These are phyloP conservation scores for Chymomyza fuscimana DNA, from an alignment of 2,888 invertebrate species.

Conservation along the genomic window DNA sequence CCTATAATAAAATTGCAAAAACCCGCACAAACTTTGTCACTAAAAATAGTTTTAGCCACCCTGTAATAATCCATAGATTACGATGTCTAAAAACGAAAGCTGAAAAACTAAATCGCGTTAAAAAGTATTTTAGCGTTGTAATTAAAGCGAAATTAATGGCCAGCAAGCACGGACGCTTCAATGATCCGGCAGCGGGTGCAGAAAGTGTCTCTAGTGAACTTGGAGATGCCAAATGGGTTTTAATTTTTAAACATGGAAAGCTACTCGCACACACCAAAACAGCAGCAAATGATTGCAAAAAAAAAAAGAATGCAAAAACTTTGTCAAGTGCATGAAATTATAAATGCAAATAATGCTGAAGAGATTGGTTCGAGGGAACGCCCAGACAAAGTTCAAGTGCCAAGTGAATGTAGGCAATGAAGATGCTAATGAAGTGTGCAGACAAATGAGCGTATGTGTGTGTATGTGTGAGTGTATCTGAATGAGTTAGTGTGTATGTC, in stretches of 20 bases:
- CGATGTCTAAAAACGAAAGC: slow-evolving; percentile 42
- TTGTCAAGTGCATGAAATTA: slow-evolving; percentile 11
- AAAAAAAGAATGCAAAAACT: neutral
- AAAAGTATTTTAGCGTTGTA: slow-evolving; percentile 46
- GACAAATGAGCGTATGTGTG: neutral
- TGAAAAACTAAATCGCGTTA: slow-evolving; percentile 12
- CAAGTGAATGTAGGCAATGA: slow-evolving; percentile 55
- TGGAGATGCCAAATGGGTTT: neutral
- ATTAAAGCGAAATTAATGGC: slow-evolving; percentile 68
- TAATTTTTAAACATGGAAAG: neutral
- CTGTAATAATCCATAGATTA: neutral
- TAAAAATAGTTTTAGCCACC: neutral
- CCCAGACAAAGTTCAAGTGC: slow-evolving; percentile 66
- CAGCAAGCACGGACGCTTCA: slow-evolving; percentile 45
- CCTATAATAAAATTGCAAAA: slow-evolving; percentile 20
- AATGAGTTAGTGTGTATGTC: neutral
- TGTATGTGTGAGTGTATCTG: neutral
- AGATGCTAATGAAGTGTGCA: slow-evolving; percentile 62
- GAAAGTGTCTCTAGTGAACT: neutral
- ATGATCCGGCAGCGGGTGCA: slow-evolving; percentile 13
- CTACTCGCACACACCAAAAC: neutral
- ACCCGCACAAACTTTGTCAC: neutral
- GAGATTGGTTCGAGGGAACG: slow-evolving; percentile 35
- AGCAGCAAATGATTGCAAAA: neutral
- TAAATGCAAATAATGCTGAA: slow-evolving; percentile 53